Percentiles rank a stretch among this genome's conserved stretches.
These are phyloP conservation scores for Cephus runcator DNA, from an alignment of 2,888 invertebrate genomes.

Conservation along the genomic window DNA sequence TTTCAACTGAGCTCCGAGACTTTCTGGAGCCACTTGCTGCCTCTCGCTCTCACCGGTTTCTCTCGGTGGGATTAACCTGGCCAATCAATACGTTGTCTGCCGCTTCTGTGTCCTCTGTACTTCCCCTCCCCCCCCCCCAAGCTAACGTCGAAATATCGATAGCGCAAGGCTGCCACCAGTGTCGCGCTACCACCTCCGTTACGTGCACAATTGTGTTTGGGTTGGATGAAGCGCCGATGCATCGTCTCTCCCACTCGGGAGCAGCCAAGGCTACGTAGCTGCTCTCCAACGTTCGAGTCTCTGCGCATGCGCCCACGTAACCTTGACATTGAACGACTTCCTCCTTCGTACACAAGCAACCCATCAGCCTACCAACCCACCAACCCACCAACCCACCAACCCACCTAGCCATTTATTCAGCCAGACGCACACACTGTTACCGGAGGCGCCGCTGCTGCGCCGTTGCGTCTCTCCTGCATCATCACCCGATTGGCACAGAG, in stretches of 20 bases:
- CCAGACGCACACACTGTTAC: background rate
- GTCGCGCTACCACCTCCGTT: too few relatives aligned
- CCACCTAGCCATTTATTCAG: constrained; percentile 10
- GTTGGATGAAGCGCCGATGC: background rate
- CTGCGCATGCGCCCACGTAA: constrained; percentile 50
- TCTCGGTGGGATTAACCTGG: background rate
- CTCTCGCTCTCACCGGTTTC: too few relatives aligned
- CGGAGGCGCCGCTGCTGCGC: background rate
- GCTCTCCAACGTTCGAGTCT: constrained; percentile 18
- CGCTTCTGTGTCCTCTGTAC: too few relatives aligned
- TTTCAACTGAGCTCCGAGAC: too few relatives aligned
- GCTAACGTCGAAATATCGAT: background rate
- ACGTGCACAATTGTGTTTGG: too few relatives aligned
- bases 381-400: constrained; percentile 14
- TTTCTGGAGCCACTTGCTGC: too few relatives aligned
- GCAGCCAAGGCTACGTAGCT: background rate
- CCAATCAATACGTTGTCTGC: background rate
- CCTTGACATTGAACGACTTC: constrained; percentile 56
- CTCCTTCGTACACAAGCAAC: constrained; percentile 17
- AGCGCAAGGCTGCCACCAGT: too few relatives aligned
- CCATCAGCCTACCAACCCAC: constrained; percentile 13
- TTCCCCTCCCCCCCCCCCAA: background rate
- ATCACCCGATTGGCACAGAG: too few relatives aligned
- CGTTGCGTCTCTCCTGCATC: background rate
- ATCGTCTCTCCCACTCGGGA: background rate